Conservation (phyloP, 2,888 invertebrate species). For the Caenorhabditis japonica region DNA sequence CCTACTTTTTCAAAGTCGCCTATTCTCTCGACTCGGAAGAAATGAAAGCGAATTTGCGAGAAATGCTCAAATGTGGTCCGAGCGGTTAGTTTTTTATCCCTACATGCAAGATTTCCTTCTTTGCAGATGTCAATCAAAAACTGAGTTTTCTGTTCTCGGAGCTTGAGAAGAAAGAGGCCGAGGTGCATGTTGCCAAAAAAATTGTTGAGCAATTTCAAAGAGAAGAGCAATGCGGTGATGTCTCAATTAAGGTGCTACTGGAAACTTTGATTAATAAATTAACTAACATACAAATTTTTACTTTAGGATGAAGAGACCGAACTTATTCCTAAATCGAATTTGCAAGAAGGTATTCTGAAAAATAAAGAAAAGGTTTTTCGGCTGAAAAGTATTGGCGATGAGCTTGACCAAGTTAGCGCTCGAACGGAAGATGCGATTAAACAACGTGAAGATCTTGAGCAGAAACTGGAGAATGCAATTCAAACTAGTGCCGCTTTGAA, state of each 20-base stretch:
- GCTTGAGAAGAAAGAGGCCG: slow-evolving; percentile 8
- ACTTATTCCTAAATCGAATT: background rate
- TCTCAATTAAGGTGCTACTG: too few species aligned
- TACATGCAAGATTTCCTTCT: background rate
- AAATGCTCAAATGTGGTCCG: background rate
- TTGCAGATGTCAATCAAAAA: slow-evolving; percentile 1
- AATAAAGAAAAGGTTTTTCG: background rate
- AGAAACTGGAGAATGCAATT: background rate
- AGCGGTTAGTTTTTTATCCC: background rate
- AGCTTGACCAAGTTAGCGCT: slow-evolving; percentile 1
- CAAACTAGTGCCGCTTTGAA: background rate
- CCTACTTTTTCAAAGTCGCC: too few species aligned
- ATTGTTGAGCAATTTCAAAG: background rate
- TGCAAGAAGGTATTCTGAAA: background rate
- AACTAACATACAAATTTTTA: background rate
- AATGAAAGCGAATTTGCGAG: too few species aligned
- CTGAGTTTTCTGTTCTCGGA: slow-evolving; percentile 6
- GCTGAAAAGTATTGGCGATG: slow-evolving; percentile 1
- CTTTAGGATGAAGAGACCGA: slow-evolving; percentile 19
- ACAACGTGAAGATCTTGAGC: background rate
- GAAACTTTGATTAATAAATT: background rate
- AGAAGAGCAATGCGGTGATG: background rate
- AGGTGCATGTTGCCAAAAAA: slow-evolving; percentile 1
- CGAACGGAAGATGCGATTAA: background rate
- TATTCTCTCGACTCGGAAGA: too few species aligned